Conservation (phyloP, 2,113 vertebrate genomes). For the Okapia johnstoni region DNA sequence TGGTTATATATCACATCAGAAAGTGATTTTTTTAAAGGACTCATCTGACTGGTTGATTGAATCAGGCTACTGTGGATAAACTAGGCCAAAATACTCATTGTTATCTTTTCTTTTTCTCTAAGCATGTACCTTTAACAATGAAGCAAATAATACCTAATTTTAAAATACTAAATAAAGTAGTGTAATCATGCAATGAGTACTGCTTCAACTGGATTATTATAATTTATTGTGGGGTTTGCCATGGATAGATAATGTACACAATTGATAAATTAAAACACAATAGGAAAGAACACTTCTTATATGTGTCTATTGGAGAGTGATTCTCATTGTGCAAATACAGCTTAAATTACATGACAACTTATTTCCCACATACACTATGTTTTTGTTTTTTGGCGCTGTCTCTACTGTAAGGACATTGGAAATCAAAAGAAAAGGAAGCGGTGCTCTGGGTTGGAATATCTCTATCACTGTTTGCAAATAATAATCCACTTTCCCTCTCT, state of each 20-base stretch:
- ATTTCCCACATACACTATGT: background rate
- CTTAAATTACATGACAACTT: background rate
- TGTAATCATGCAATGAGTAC: background rate
- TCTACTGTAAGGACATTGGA: background rate
- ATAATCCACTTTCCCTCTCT: background rate
- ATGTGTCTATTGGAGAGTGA: background rate
- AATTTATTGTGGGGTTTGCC: background rate
- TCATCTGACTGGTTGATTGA: background rate
- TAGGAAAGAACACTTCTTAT: background rate
- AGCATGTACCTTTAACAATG: background rate
- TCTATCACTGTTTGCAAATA: slow-evolving; percentile 10
- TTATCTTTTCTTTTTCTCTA: background rate
- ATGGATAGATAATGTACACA: background rate
- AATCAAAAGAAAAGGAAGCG: background rate
- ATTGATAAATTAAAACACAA: background rate
- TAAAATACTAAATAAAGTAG: slow-evolving; percentile 32
- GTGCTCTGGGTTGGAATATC: background rate
- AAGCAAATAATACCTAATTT: slow-evolving; percentile 23
- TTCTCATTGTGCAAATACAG: background rate
- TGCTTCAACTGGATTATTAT: background rate
- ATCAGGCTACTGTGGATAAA: background rate
- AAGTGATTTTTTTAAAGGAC: slow-evolving; percentile 29
- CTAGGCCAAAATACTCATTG: background rate
- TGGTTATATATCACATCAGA: background rate
- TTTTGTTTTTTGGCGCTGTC: background rate